These are phyloP conservation scores for Blera fallax DNA, from an alignment of 2,888 invertebrate species.

Conservation along the genomic window DNA sequence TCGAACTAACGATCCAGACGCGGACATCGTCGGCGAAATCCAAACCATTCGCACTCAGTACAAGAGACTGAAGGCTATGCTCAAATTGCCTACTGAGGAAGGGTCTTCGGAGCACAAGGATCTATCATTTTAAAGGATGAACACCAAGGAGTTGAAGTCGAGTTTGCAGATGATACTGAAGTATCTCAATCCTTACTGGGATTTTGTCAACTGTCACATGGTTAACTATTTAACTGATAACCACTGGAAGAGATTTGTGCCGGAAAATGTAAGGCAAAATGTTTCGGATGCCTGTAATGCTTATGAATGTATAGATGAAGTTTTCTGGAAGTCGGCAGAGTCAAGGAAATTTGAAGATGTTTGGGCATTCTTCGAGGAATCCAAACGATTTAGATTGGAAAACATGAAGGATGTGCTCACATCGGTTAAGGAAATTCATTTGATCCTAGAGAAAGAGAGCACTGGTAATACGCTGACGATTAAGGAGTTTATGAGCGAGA, in stretches of 20 bases:
- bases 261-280: slow-evolving; percentile 83
- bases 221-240: slow-evolving; percentile 87
- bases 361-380: slow-evolving; percentile 73
- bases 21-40: slow-evolving; percentile 85
- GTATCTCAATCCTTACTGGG: slow-evolving; percentile 84
- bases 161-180: slow-evolving; percentile 83
- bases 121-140: slow-evolving; percentile 75
- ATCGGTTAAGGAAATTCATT: slow-evolving; percentile 78
- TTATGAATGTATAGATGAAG: slow-evolving; percentile 81
- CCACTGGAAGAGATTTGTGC: slow-evolving; percentile 86
- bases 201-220: slow-evolving; percentile 90
- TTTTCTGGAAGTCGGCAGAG: slow-evolving; percentile 82
- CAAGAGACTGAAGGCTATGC: slow-evolving; percentile 86
- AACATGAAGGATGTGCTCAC: slow-evolving; percentile 74
- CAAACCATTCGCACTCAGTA: slow-evolving; percentile 87
- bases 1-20: slow-evolving; percentile 84
- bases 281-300: slow-evolving; percentile 81
- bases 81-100: slow-evolving; percentile 76
- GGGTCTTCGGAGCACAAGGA: slow-evolving; percentile 74
- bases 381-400: slow-evolving; percentile 74
- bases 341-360: slow-evolving; percentile 72
- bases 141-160: slow-evolving; percentile 68
- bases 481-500: slow-evolving; percentile 89
- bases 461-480: slow-evolving; percentile 77
- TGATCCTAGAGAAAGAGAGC: slow-evolving; percentile 76